These are phyloP conservation scores for Bursaphelenchus okinawaensis DNA, from an alignment of 2,888 invertebrate genomes.

Conservation along the genomic window DNA sequence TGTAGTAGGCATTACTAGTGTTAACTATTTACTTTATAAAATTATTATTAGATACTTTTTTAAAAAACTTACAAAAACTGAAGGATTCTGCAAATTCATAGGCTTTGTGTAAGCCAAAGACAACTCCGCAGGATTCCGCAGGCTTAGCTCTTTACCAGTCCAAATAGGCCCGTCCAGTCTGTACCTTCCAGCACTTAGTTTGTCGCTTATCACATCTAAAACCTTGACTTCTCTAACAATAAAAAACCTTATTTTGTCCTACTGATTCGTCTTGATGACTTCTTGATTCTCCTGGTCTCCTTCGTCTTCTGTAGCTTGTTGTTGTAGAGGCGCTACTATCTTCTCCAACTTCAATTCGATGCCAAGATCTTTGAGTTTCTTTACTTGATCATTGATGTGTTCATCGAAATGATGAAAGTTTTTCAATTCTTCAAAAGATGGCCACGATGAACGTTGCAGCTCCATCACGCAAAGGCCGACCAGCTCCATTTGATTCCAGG, in stretches of 20 bases:
- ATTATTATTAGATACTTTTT: no score
- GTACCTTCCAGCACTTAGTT: constrained; percentile 19
- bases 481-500: constrained; percentile 36
- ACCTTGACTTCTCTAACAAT: constrained; percentile 17
- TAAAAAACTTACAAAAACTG: constrained; percentile 21
- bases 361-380: constrained; percentile 44
- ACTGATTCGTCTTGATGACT: neutral
- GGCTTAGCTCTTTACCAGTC: constrained; percentile 8
- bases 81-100: no score
- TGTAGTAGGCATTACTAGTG: no score
- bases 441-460: constrained; percentile 26
- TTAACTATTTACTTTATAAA: no score
- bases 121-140: constrained; percentile 39
- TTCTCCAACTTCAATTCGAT: constrained; percentile 37
- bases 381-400: constrained; percentile 36
- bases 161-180: constrained; percentile 17
- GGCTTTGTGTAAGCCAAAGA: constrained; percentile 30
- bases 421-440: constrained; percentile 31
- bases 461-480: constrained; percentile 38
- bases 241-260: neutral
- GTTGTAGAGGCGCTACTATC: neutral
- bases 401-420: constrained; percentile 38
- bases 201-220: constrained; percentile 15
- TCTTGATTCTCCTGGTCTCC: neutral
- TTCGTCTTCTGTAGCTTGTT: constrained; percentile 1